phyloP scores from a whole-genome alignment of 2,888 invertebrate species.

The Linnaemya tessellans region DNA sequence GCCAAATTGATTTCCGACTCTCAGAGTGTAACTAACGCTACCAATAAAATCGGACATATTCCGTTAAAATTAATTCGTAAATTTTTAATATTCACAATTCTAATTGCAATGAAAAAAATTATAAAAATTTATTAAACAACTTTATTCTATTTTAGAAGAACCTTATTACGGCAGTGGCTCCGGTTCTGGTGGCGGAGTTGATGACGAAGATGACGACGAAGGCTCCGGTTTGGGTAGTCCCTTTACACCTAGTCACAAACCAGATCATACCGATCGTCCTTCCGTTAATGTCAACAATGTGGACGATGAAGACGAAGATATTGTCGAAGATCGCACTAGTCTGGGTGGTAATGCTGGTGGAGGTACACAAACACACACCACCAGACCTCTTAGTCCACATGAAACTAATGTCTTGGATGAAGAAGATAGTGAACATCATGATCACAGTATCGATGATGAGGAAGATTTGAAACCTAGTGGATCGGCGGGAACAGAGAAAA shows the following conservation, averaged over 20 bases:
- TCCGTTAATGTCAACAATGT: conserved; percentile 76
- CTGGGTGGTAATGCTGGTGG: conserved; percentile 52
- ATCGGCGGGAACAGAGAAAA: conserved; percentile 75
- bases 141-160: conserved; percentile 84
- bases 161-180: conserved; percentile 87
- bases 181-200: conserved; percentile 87
- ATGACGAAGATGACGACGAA: conserved; percentile 83
- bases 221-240: conserved; percentile 80
- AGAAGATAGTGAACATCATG: conserved; percentile 76
- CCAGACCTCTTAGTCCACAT: conserved; percentile 76
- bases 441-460: conserved; percentile 59
- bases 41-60: too few relatives aligned
- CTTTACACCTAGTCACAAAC: conserved; percentile 80
- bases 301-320: conserved; percentile 78
- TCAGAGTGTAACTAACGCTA: too few relatives aligned
- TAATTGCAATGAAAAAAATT: not conserved
- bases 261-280: conserved; percentile 79
- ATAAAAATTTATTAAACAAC: not conserved
- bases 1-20: too few relatives aligned
- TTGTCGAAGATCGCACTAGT: conserved; percentile 70
- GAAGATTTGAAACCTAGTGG: conserved; percentile 73
- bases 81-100: too few relatives aligned
- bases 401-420: conserved; percentile 66
- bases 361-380: conserved; percentile 76
- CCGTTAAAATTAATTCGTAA: too few relatives aligned